These are phyloP conservation scores for Mionectes olivaceus DNA, from an alignment of 2,797 vertebrate species.

Conservation along the genomic window DNA sequence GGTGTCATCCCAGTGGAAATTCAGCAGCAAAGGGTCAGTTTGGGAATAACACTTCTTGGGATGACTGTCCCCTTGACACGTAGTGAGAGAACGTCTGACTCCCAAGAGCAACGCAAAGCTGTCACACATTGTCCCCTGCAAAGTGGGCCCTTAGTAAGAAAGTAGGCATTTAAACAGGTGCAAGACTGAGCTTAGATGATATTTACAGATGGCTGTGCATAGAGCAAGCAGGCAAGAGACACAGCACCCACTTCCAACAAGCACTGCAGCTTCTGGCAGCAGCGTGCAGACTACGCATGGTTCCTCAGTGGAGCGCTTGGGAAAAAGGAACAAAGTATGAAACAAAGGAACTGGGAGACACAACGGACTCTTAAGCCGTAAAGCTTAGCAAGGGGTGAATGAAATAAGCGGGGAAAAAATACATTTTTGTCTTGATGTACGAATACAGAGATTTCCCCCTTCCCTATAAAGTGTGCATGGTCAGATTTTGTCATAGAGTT, in stretches of 20 bases:
- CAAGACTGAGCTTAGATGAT: not conserved
- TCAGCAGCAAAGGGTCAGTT: not conserved
- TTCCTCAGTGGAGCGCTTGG: not conserved
- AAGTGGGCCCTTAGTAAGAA: not conserved
- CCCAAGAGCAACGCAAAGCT: not conserved
- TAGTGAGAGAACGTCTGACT: not conserved
- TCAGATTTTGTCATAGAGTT: not conserved
- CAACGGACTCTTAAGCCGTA: not conserved
- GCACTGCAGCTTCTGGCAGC: not conserved
- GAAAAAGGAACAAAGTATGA: not conserved
- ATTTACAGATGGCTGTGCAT: not conserved
- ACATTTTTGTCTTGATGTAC: not conserved
- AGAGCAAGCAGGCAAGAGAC: not conserved
- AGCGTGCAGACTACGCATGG: accelerated
- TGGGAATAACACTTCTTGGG: not conserved
- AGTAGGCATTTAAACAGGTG: not conserved
- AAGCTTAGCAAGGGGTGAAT: not conserved
- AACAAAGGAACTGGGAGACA: not conserved
- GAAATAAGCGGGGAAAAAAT: not conserved
- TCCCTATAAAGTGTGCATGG: not conserved
- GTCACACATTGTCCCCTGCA: not conserved
- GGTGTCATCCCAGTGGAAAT: not conserved
- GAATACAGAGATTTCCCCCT: not conserved
- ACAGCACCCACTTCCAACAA: not conserved
- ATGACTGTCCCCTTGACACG: accelerated